A percentile compares a stretch with the other conserved stretches of the same genome.
Conservation (phyloP, 2,888 invertebrate genomes). For the Pelosia muscerda region DNA sequence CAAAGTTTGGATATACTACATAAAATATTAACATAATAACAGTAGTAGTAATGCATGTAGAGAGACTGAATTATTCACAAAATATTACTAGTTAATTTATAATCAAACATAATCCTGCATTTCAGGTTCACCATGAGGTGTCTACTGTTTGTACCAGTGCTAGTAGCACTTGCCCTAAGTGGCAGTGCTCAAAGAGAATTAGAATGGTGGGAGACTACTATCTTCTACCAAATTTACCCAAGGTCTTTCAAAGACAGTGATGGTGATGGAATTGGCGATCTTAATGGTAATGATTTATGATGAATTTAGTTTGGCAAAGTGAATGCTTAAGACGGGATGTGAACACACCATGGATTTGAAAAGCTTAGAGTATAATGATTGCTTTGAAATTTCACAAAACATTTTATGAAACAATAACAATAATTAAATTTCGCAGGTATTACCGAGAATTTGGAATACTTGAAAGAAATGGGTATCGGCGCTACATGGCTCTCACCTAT, state of each 20-base stretch:
- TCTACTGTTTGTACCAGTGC: conserved; percentile 57
- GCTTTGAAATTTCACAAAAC: too few species aligned
- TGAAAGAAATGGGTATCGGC: conserved; percentile 89
- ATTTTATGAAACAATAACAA: too few species aligned
- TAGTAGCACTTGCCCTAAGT: conserved; percentile 55
- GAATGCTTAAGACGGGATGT: too few species aligned
- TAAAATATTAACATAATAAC: too few species aligned
- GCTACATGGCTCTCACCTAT: conserved; percentile 93
- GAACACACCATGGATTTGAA: too few species aligned
- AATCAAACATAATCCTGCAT: neutral
- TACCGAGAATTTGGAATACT: conserved; percentile 87
- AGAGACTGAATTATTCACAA: too few species aligned
- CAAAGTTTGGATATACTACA: too few species aligned
- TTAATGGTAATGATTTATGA: conserved; percentile 74
- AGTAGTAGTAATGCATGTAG: neutral
- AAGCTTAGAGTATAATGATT: too few species aligned
- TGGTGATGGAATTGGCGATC: conserved; percentile 90
- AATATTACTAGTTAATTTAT: too few species aligned
- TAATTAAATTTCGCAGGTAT: conserved; percentile 82
- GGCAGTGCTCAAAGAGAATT: conserved; percentile 58
- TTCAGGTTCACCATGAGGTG: conserved; percentile 46
- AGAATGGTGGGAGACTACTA: conserved; percentile 92
- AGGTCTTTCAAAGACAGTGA: conserved; percentile 93
- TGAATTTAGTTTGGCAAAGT: too few species aligned
- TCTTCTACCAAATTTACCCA: conserved; percentile 93